phyloP scores from a whole-genome alignment of 2,113 vertebrate genomes.

The Asarcornis scutulata region DNA sequence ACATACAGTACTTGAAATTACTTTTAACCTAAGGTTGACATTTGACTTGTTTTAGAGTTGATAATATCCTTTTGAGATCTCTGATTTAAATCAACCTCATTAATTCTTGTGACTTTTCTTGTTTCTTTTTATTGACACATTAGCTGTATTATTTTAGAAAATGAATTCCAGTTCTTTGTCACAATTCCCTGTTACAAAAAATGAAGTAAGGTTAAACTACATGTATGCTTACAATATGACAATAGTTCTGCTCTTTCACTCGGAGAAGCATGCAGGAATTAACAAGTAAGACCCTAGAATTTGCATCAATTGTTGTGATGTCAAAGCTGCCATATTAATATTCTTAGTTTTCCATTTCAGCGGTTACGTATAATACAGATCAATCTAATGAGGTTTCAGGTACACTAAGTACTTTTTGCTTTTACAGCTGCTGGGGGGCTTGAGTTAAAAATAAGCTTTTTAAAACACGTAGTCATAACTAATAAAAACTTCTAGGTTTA shows the following conservation, averaged over 20 bases:
- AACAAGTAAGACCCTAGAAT: constrained; percentile 75
- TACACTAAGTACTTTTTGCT: constrained; percentile 24
- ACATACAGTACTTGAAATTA: constrained; percentile 20
- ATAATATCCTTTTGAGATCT: constrained; percentile 49
- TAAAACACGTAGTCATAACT: constrained; percentile 24
- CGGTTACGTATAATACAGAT: constrained; percentile 67
- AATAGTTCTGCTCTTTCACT: constrained; percentile 62
- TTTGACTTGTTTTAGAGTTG: constrained; percentile 29
- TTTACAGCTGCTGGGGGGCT: constrained; percentile 23
- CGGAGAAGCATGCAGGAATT: constrained; percentile 65
- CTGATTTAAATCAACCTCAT: constrained; percentile 57
- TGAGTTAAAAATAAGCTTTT: constrained; percentile 49
- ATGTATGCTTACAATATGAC: constrained; percentile 26
- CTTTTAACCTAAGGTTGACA: constrained; percentile 47
- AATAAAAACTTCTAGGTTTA: neutral
- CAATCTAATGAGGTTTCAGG: constrained; percentile 67
- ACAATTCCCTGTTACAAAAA: constrained; percentile 7
- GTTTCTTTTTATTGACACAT: constrained; percentile 63
- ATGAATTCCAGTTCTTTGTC: constrained; percentile 68
- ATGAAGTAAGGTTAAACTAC: constrained; percentile 48
- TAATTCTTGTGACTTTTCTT: constrained; percentile 55
- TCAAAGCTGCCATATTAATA: constrained; percentile 77
- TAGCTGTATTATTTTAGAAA: constrained; percentile 63
- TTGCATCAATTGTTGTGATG: constrained; percentile 75
- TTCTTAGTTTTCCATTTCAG: constrained; percentile 73